A percentile compares a stretch with the other conserved stretches of the same genome.
Conservation (phyloP, 1,140 invertebrate species). For the Harpegnathos saltator region DNA sequence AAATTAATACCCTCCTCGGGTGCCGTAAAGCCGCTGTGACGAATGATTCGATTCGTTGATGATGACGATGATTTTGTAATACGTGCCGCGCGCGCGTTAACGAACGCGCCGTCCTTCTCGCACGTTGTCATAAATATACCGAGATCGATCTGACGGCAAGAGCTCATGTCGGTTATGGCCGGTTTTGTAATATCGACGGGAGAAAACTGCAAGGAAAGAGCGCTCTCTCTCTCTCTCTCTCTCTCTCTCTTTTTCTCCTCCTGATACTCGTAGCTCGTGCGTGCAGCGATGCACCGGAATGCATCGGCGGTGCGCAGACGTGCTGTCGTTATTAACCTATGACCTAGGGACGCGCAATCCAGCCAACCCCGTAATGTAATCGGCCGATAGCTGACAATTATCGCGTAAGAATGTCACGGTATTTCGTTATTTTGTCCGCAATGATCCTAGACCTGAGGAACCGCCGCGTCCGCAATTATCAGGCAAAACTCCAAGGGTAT, state of each 20-base stretch:
- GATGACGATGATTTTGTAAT: conserved; percentile 27
- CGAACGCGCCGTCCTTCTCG: conserved; percentile 14
- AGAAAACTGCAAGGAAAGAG: conserved; percentile 20
- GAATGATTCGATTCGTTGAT: conserved; percentile 23
- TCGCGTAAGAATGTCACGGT: conserved; percentile 27
- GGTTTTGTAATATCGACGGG: conserved; percentile 53
- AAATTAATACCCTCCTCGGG: not conserved
- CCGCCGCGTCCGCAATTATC: not conserved
- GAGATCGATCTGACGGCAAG: conserved; percentile 23
- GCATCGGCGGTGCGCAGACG: conserved; percentile 31
- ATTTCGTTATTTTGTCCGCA: conserved; percentile 14
- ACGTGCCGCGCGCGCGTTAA: conserved; percentile 14
- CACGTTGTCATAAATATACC: conserved; percentile 45
- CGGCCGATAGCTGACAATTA: conserved; percentile 29
- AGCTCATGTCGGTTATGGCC: conserved; percentile 31
- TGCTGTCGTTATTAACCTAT: conserved; percentile 49
- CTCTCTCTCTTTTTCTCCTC: no score
- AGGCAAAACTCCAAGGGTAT: not conserved
- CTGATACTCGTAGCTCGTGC: conserved; percentile 19
- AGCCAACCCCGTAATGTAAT: conserved; percentile 29
- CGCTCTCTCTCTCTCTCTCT: no score
- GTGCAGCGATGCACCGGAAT: conserved; percentile 48
- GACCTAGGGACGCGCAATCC: conserved; percentile 37
- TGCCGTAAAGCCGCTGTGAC: not conserved
- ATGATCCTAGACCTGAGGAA: not conserved